phyloP scores from a whole-genome alignment of 2,113 vertebrate species.

The Anguilla rostrata region DNA sequence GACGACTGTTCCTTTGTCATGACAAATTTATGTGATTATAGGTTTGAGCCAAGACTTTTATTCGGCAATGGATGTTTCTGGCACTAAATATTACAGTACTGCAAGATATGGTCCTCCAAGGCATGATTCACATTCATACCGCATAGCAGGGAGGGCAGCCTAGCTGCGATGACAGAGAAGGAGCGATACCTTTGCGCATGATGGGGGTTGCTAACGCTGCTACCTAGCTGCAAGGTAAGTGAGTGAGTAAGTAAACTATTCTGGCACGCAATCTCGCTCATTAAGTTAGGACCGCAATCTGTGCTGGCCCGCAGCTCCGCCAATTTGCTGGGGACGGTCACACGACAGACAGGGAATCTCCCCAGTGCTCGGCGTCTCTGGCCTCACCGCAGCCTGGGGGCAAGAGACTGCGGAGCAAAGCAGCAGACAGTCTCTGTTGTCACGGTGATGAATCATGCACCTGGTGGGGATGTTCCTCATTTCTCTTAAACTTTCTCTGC shows the following conservation, averaged over 20 bases:
- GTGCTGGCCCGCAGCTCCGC: not conserved
- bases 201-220: not conserved
- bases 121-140: not conserved
- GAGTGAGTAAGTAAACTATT: not conserved
- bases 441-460: not conserved
- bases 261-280: not conserved
- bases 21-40: not conserved
- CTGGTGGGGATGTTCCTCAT: not conserved
- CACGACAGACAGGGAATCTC: not conserved
- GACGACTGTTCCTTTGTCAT: not conserved
- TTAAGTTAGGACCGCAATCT: slow-evolving; percentile 4
- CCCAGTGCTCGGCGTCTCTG: not conserved
- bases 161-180: not conserved
- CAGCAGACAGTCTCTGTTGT: not conserved
- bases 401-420: not conserved
- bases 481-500: not conserved
- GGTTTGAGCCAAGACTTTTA: not conserved
- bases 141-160: not conserved
- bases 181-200: not conserved
- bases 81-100: not conserved
- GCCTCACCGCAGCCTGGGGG: not conserved
- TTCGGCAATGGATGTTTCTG: not conserved
- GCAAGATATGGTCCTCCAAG: not conserved
- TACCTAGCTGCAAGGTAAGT: not conserved
- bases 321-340: not conserved